Evolutionary conservation across 2,888 invertebrate genomes (phyloP).

Genomic region (Trachelus stipa): DNA sequence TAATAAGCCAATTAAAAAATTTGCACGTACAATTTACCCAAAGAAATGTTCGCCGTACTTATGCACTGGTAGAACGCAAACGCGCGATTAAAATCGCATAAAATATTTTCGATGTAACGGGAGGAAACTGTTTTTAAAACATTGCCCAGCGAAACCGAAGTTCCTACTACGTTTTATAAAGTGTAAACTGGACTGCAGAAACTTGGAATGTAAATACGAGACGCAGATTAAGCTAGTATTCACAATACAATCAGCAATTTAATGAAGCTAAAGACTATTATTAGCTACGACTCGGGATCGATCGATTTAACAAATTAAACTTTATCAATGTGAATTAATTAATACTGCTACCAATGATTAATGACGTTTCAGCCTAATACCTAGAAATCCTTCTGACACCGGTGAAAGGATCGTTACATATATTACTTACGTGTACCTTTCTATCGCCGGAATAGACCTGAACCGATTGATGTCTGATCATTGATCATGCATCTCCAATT

Average conservation of each 20-base stretch:
- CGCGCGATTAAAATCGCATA: neutral
- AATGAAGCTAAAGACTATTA: conserved; percentile 40
- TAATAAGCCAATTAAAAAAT: conserved; percentile 18
- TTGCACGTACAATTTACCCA: conserved; percentile 19
- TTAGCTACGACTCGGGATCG: neutral
- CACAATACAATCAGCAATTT: conserved; percentile 61
- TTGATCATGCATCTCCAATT: conserved; percentile 19
- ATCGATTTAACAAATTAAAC: neutral
- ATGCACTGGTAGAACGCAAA: neutral
- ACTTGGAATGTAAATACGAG: conserved; percentile 55
- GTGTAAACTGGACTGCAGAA: conserved; percentile 61
- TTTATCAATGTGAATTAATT: neutral
- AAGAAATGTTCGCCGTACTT: conserved; percentile 4
- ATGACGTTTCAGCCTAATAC: neutral
- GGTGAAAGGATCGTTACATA: neutral
- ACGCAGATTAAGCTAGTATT: conserved; percentile 38
- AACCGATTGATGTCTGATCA: neutral
- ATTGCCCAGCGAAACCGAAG: conserved; percentile 73
- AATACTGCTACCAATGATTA: neutral
- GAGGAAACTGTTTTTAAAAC: conserved; percentile 65
- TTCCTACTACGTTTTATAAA: conserved; percentile 72
- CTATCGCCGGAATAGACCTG: neutral
- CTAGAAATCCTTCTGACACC: neutral
- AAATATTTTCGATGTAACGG: conserved; percentile 28
- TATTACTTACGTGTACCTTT: neutral